Conservation (phyloP, 2,797 vertebrate genomes). For the Manis javanica region DNA sequence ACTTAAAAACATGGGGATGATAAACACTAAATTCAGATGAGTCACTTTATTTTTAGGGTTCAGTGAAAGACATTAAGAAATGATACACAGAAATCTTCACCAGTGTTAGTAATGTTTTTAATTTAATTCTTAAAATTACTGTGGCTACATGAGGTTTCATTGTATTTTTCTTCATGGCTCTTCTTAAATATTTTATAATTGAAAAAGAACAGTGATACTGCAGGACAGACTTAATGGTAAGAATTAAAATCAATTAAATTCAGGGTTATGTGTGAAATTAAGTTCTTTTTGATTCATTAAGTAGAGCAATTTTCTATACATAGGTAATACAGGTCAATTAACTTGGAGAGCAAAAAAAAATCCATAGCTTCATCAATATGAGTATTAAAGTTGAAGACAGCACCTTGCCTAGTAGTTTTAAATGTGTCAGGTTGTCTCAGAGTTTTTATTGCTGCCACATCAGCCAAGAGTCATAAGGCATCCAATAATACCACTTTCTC, state of each 20-base stretch:
- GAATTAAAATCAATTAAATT: constrained; percentile 35
- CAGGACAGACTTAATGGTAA: not conserved
- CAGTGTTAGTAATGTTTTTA: not conserved
- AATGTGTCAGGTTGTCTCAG: not conserved
- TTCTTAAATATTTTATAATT: not conserved
- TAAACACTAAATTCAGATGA: not conserved
- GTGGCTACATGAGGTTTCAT: not conserved
- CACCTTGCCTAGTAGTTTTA: not conserved
- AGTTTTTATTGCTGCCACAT: not conserved
- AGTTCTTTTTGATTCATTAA: constrained; percentile 5
- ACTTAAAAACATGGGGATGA: not conserved
- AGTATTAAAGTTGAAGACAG: not conserved
- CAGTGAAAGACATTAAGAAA: not conserved
- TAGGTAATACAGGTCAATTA: constrained; percentile 8
- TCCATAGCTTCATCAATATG: not conserved
- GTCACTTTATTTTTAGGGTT: not conserved
- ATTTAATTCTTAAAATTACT: constrained; percentile 11
- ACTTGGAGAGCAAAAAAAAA: not conserved
- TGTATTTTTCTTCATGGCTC: not conserved
- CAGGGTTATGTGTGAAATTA: not conserved
- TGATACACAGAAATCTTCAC: not conserved
- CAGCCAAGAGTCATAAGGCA: not conserved
- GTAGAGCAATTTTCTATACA: constrained; percentile 2
- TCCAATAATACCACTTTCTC: not conserved
- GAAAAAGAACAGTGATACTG: not conserved